These are phyloP conservation scores for Leptopilina clavipes DNA, from an alignment of 1,140 invertebrate species.

Conservation along the genomic window DNA sequence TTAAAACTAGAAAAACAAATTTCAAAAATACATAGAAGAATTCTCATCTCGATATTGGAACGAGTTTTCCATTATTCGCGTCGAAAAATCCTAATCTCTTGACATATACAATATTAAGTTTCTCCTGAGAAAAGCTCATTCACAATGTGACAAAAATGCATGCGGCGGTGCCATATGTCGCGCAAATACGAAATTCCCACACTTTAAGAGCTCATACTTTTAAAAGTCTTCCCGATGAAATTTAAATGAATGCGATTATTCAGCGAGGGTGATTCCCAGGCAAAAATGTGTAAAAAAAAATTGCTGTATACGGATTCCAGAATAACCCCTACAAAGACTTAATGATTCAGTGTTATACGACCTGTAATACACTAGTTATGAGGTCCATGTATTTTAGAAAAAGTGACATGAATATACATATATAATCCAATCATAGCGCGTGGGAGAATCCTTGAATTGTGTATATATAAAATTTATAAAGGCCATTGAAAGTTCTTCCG, in stretches of 20 bases:
- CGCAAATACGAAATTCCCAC: conserved; percentile 26
- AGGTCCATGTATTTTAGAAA: background rate
- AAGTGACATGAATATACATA: background rate
- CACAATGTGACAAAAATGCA: background rate
- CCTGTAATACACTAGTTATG: background rate
- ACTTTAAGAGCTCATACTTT: conserved; percentile 6
- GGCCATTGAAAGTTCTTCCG: conserved; percentile 24
- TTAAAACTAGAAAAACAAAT: no score
- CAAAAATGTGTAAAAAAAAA: no score
- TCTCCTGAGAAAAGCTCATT: background rate
- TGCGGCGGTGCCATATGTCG: background rate
- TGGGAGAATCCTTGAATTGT: conserved; percentile 1
- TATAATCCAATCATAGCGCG: background rate
- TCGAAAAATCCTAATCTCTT: background rate
- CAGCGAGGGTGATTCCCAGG: conserved; percentile 2
- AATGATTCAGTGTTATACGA: background rate
- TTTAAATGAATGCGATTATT: conserved; percentile 16
- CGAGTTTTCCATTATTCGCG: background rate
- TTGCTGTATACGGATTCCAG: conserved; percentile 22
- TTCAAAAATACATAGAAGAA: no score
- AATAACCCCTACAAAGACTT: conserved; percentile 2
- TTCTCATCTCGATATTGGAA: background rate
- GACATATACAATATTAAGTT: background rate
- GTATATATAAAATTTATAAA: conserved; percentile 26
- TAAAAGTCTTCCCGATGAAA: conserved; percentile 17